Conservation (phyloP, 2,888 invertebrate genomes). For the Lithophane leautieri region DNA sequence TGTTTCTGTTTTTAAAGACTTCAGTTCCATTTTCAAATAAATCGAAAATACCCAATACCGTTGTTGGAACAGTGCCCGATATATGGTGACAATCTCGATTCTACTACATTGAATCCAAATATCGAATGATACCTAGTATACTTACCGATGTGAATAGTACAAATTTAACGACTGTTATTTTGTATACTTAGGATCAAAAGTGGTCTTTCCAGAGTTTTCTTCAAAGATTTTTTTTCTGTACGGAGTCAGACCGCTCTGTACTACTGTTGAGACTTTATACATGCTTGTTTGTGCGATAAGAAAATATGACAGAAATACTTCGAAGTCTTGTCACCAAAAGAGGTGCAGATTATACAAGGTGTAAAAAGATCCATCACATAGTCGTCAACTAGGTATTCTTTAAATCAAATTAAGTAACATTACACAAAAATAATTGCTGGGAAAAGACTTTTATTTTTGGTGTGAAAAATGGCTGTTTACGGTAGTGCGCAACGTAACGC, state of each 20-base stretch:
- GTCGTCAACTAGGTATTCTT: no score
- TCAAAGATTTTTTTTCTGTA: neutral
- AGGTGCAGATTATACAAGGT: neutral
- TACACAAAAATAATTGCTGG: no score
- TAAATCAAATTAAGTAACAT: no score
- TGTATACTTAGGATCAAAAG: neutral
- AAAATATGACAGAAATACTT: no score
- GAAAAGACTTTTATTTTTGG: no score
- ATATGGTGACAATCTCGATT: constrained; percentile 39
- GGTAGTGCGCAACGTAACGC: no score
- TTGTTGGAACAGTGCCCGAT: constrained; percentile 49
- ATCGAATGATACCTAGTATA: constrained; percentile 22
- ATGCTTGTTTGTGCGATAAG: neutral
- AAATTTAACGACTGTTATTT: neutral
- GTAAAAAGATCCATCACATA: no score
- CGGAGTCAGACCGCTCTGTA: neutral
- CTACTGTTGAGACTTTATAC: neutral
- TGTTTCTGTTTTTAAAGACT: neutral
- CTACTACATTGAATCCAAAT: constrained; percentile 44
- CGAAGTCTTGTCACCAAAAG: no score
- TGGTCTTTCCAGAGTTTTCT: no score
- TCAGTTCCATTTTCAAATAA: constrained; percentile 2
- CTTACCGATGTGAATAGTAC: neutral
- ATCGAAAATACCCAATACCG: constrained; percentile 14
- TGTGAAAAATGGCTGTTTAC: no score